Evolutionary conservation across 2,797 vertebrate genomes (phyloP).

Genomic region (Gorsachius magnificus): DNA sequence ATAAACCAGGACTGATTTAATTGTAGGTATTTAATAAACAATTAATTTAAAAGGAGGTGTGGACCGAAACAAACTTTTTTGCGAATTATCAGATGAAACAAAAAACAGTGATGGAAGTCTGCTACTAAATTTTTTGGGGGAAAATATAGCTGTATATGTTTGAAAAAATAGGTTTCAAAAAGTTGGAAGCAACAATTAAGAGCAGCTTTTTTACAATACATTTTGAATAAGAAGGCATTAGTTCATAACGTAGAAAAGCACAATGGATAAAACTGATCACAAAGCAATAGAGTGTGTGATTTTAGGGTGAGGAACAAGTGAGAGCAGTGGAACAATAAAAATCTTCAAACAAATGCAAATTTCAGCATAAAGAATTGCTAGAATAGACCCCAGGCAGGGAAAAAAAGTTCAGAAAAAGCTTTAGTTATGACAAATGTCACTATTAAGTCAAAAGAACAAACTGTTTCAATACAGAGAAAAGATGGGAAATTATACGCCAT

Average conservation of each 20-base stretch:
- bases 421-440: conserved; percentile 7
- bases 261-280: not conserved
- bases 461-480: not conserved
- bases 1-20: not conserved
- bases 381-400: not conserved
- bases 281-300: not conserved
- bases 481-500: not conserved
- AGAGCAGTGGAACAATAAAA: conserved; percentile 11
- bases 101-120: not conserved
- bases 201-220: not conserved
- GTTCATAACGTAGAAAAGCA: not conserved
- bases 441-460: conserved; percentile 19
- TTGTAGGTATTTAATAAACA: not conserved
- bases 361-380: not conserved
- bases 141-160: not conserved
- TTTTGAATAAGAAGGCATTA: not conserved
- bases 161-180: not conserved
- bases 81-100: not conserved
- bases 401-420: not conserved
- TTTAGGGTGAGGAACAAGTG: not conserved
- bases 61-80: not conserved
- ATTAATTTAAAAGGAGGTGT: not conserved
- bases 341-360: conserved; percentile 2
- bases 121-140: not conserved
- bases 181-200: not conserved